These are phyloP conservation scores for Mycteria americana DNA, from an alignment of 2,797 vertebrate species.

Conservation along the genomic window DNA sequence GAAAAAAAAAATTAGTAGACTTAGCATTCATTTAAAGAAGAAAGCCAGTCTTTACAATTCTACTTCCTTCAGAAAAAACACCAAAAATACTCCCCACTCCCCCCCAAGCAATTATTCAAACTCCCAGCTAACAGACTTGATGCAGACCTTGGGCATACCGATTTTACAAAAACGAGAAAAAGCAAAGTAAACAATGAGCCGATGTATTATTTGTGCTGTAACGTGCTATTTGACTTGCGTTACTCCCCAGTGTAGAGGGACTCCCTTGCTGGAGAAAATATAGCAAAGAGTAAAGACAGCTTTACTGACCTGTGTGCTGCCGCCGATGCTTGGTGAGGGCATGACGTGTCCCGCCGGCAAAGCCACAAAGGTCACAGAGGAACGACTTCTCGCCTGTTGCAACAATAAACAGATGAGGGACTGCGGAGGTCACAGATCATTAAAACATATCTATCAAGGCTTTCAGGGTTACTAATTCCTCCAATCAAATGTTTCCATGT, in stretches of 20 bases:
- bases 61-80: background rate
- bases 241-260: constrained; percentile 22
- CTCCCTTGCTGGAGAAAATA: constrained; percentile 45
- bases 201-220: background rate
- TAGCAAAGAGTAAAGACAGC: constrained; percentile 37
- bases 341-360: constrained; percentile 94
- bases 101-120: background rate
- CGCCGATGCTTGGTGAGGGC: constrained; percentile 97
- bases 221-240: constrained; percentile 11
- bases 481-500: constrained; percentile 99
- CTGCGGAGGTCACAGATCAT: constrained; percentile 98
- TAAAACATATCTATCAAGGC: constrained; percentile 99
- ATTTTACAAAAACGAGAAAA: background rate
- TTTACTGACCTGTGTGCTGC: constrained; percentile 93
- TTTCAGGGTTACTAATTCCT: constrained; percentile 99
- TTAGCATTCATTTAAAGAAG: constrained; percentile 1
- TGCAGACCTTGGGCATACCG: background rate
- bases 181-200: background rate
- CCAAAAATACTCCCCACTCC: background rate
- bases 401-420: constrained; percentile 97
- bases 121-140: background rate
- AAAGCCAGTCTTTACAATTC: background rate
- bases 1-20: background rate
- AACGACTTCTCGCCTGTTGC: constrained; percentile 99
- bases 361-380: constrained; percentile 98